phyloP scores from a whole-genome alignment of 2,888 invertebrate species.

The Cabera pusaria region DNA sequence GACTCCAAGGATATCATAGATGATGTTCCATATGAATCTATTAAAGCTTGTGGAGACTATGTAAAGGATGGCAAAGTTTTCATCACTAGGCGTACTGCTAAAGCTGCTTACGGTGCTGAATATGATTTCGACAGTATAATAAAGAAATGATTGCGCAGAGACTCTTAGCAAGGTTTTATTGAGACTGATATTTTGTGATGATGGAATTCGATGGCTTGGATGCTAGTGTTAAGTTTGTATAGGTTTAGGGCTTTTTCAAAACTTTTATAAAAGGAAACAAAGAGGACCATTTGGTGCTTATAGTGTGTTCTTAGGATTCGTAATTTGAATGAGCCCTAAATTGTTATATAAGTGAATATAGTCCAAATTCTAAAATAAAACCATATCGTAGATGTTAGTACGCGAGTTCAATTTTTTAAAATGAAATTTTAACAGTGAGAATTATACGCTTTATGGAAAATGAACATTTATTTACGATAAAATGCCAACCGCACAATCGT shows the following conservation, averaged over 20 bases:
- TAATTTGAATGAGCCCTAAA: constrained; percentile 43
- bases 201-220: constrained; percentile 49
- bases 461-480: constrained; percentile 47
- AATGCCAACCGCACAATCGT: constrained; percentile 67
- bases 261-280: constrained; percentile 32
- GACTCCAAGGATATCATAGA: constrained; percentile 52
- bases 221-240: constrained; percentile 47
- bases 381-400: constrained; percentile 63
- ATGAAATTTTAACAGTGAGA: constrained; percentile 45
- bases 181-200: constrained; percentile 79
- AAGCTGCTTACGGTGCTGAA: constrained; percentile 54
- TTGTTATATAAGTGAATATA: constrained; percentile 27
- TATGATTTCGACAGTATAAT: constrained; percentile 65
- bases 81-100: constrained; percentile 63
- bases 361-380: constrained; percentile 49
- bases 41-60: constrained; percentile 62
- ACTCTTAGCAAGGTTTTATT: constrained; percentile 52
- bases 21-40: constrained; percentile 58
- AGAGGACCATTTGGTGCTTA: constrained; percentile 38
- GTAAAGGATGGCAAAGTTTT: constrained; percentile 61
- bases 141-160: constrained; percentile 68
- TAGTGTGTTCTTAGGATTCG: constrained; percentile 37
- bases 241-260: constrained; percentile 42
- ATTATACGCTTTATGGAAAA: constrained; percentile 53
- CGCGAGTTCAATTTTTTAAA: constrained; percentile 49